Conservation (phyloP, 2,113 vertebrate species). For the Grantiella picta region DNA sequence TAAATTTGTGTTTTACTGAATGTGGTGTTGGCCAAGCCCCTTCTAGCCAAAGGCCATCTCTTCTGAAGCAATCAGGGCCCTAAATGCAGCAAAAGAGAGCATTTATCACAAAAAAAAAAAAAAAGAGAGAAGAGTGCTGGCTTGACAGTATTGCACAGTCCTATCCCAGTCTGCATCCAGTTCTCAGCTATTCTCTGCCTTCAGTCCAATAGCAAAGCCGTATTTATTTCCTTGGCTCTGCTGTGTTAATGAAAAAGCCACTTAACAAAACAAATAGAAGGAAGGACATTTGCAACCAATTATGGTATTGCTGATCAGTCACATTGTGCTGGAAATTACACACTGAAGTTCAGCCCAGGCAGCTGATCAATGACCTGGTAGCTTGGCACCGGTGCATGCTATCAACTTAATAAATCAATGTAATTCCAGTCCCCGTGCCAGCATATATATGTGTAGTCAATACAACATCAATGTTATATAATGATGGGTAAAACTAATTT, state of each 20-base stretch:
- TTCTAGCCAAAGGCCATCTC: not conserved
- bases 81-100: not conserved
- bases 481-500: not conserved
- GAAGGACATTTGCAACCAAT: conserved; percentile 78
- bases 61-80: not conserved
- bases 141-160: not conserved
- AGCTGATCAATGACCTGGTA: conserved; percentile 67
- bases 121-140: not conserved
- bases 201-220: conserved; percentile 13
- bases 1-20: not conserved
- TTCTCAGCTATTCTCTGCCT: not conserved
- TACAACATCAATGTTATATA: not conserved
- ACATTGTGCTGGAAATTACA: conserved; percentile 72
- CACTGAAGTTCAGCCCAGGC: conserved; percentile 63
- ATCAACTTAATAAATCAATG: conserved; percentile 66
- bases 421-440: not conserved
- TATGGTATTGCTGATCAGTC: conserved; percentile 77
- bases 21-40: not conserved
- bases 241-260: conserved; percentile 72
- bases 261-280: conserved; percentile 67
- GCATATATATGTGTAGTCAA: conserved; percentile 1
- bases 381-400: conserved; percentile 5
- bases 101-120: not conserved
- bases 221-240: conserved; percentile 56
- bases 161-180: not conserved